Conservation (phyloP, 2,797 vertebrate species). For the Heteromormyrus szaboi region DNA sequence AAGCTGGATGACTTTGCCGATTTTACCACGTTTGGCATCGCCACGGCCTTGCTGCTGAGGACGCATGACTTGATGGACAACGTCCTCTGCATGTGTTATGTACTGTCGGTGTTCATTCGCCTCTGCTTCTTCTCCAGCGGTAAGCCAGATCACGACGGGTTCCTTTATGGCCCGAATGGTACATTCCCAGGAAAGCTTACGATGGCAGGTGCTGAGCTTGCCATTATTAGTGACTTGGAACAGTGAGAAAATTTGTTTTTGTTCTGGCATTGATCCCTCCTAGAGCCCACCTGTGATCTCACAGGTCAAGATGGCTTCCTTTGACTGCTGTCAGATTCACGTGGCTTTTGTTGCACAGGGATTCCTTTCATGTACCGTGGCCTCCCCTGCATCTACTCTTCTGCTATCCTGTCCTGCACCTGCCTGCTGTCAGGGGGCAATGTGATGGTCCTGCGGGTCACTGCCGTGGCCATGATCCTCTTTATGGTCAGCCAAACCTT, state of each 20-base stretch:
- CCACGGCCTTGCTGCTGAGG: conserved; percentile 76
- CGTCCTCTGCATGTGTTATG: conserved; percentile 73
- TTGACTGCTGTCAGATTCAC: neutral
- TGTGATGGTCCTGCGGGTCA: conserved; percentile 58
- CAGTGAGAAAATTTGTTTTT: neutral
- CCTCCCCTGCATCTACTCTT: conserved; percentile 82
- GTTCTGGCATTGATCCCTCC: neutral
- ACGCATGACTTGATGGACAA: conserved; percentile 66
- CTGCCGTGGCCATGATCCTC: conserved; percentile 74
- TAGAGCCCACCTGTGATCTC: neutral
- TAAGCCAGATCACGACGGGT: conserved; percentile 42
- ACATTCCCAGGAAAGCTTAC: neutral
- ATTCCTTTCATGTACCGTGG: conserved; percentile 81
- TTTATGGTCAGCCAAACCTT: conserved; percentile 82
- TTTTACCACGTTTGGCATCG: conserved; percentile 88
- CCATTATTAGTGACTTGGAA: neutral
- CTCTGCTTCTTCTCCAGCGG: conserved; percentile 83
- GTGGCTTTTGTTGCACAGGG: conserved; percentile 45
- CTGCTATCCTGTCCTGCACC: conserved; percentile 73
- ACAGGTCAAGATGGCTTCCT: neutral
- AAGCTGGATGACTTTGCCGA: conserved; percentile 86
- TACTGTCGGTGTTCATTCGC: conserved; percentile 72
- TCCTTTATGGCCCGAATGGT: neutral
- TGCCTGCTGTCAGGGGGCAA: conserved; percentile 72
- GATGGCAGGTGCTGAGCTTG: neutral